A percentile compares a stretch with the other conserved stretches of the same genome.
Evolutionary conservation across 2,888 invertebrate genomes (phyloP).

Genomic region (Mystacides longicornis): DNA sequence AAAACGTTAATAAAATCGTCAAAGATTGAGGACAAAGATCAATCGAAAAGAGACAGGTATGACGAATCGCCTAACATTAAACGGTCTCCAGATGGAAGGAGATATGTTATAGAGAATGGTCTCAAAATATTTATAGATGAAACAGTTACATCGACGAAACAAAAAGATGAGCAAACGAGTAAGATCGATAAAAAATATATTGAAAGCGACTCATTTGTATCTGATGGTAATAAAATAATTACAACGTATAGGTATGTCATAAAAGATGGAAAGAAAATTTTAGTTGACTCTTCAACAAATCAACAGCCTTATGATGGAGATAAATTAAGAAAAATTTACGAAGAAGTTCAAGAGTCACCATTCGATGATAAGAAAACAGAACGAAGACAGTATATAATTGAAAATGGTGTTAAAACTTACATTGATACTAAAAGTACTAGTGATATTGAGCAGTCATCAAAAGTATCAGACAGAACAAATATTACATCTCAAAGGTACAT

Average conservation of each 20-base stretch:
- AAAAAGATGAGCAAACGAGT: neutral
- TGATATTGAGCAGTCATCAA: neutral
- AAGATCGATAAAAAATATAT: neutral
- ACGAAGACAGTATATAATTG: constrained; percentile 18
- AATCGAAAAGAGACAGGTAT: neutral
- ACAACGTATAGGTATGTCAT: neutral
- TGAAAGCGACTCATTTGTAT: neutral
- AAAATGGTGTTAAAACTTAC: constrained; percentile 18
- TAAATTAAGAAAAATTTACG: constrained; percentile 6
- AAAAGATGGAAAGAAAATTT: constrained; percentile 2
- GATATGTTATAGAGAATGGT: constrained; percentile 20
- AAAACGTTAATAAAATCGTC: neutral
- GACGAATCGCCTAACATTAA: constrained; percentile 2
- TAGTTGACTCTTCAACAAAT: neutral
- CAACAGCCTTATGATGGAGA: neutral
- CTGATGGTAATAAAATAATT: neutral
- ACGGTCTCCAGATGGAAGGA: neutral
- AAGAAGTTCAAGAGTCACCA: constrained; percentile 6
- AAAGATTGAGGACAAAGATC: neutral
- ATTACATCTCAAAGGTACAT: constrained; percentile 9
- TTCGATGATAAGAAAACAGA: neutral
- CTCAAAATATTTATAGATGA: constrained; percentile 15
- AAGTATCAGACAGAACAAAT: neutral
- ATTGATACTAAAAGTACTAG: neutral
- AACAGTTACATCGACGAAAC: neutral